Percentiles rank a stretch among this genome's conserved stretches.
These are phyloP conservation scores for Engraulis encrasicolus DNA, from an alignment of 2,113 vertebrate genomes.

Conservation along the genomic window DNA sequence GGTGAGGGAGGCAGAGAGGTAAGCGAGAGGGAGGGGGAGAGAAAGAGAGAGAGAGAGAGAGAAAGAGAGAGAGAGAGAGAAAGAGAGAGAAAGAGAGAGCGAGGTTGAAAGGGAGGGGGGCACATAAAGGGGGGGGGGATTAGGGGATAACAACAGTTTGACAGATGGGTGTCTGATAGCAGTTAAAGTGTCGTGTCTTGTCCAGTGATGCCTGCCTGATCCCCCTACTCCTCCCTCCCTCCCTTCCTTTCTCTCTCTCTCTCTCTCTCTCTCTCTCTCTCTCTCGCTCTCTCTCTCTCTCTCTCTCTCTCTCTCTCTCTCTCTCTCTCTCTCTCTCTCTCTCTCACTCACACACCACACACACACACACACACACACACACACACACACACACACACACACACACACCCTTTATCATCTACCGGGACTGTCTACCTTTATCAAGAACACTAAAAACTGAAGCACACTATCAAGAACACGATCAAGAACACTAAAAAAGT, in stretches of 20 bases:
- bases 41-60: too few species aligned
- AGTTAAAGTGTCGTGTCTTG: slow-evolving; percentile 26
- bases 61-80: background rate
- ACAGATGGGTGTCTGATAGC: slow-evolving; percentile 35
- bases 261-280: background rate
- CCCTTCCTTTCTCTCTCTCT: background rate
- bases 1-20: background rate
- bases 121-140: background rate
- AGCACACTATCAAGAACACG: background rate
- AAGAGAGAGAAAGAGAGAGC: too few species aligned
- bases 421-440: background rate
- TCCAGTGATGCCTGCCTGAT: background rate
- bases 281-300: too few species aligned
- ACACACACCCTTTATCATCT: background rate
- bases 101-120: too few species aligned
- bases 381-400: too few species aligned
- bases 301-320: too few species aligned
- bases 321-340: too few species aligned
- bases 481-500: slow-evolving; percentile 15
- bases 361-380: too few species aligned
- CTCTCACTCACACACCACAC: too few species aligned
- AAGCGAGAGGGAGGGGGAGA: background rate
- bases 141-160: slow-evolving; percentile 18
- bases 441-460: background rate
- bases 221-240: too few species aligned